These are phyloP conservation scores for Brachionichthys hirsutus DNA, from an alignment of 2,113 vertebrate genomes.

Conservation along the genomic window DNA sequence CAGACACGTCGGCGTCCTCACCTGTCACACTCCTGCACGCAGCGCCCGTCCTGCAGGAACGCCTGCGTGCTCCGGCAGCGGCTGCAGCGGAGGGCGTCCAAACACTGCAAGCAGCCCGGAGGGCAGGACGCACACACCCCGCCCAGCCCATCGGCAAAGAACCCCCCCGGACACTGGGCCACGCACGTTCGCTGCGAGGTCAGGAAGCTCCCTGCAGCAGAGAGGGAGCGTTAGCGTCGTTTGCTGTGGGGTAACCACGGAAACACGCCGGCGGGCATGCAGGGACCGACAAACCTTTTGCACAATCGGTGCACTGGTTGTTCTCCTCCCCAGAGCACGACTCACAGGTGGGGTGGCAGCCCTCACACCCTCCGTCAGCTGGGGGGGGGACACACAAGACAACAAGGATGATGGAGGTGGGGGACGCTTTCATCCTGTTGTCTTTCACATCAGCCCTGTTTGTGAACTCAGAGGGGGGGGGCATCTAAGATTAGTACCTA, in stretches of 20 bases:
- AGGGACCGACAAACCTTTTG: slow-evolving; percentile 59
- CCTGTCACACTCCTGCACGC: slow-evolving; percentile 79
- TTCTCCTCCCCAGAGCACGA: slow-evolving; percentile 68
- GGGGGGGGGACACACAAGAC: neutral
- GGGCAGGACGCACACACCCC: slow-evolving; percentile 82
- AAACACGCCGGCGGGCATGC: neutral
- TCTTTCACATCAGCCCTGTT: too few relatives aligned
- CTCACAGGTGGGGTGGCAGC: slow-evolving; percentile 71
- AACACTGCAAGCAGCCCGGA: slow-evolving; percentile 79
- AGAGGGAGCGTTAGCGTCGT: slow-evolving; percentile 22
- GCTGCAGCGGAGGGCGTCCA: slow-evolving; percentile 69
- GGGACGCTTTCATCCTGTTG: too few relatives aligned
- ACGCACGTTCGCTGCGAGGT: slow-evolving; percentile 74
- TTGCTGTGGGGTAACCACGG: neutral
- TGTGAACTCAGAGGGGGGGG: too few relatives aligned
- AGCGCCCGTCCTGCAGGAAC: slow-evolving; percentile 83
- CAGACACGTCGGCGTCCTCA: slow-evolving; percentile 34
- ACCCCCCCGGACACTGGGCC: slow-evolving; percentile 78
- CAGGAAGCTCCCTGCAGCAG: slow-evolving; percentile 76
- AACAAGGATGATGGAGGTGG: neutral
- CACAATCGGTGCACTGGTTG: slow-evolving; percentile 70
- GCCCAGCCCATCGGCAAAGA: slow-evolving; percentile 71
- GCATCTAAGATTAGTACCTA: too few relatives aligned
- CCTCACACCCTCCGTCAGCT: slow-evolving; percentile 72
- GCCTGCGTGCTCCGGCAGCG: slow-evolving; percentile 70